Evolutionary conservation across 2,797 vertebrate genomes (phyloP).

Genomic region (Hephaestus fuliginosus): DNA sequence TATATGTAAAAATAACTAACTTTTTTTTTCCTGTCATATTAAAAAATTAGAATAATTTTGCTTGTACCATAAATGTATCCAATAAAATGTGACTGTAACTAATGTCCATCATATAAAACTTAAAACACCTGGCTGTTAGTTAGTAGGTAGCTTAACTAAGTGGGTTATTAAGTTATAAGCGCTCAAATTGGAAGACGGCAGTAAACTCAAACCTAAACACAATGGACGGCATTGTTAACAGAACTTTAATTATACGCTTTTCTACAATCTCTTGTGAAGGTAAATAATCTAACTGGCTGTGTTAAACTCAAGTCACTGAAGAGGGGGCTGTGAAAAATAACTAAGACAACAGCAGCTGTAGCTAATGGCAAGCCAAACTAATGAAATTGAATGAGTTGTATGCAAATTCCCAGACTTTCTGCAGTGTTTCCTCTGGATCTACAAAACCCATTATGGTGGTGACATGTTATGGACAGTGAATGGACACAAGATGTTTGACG

Average conservation of each 20-base stretch:
- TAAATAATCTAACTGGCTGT: not conserved
- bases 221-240: not conserved
- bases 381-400: not conserved
- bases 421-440: not conserved
- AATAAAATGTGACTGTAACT: not conserved
- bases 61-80: not conserved
- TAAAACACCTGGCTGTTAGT: too few relatives aligned
- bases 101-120: not conserved
- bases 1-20: not conserved
- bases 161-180: not conserved
- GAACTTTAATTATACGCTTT: not conserved
- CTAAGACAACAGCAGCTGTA: not conserved
- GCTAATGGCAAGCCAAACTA: not conserved
- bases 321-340: not conserved
- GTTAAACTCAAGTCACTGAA: not conserved
- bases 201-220: not conserved
- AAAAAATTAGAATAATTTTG: not conserved
- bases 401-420: not conserved
- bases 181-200: not conserved
- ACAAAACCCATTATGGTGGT: not conserved
- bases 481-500: not conserved
- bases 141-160: not conserved
- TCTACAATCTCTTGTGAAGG: not conserved
- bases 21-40: not conserved
- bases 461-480: not conserved